Percentiles rank a stretch among this genome's conserved stretches.
Evolutionary conservation across 2,113 vertebrate genomes (phyloP).

Genomic region (Labrus mixtus): DNA sequence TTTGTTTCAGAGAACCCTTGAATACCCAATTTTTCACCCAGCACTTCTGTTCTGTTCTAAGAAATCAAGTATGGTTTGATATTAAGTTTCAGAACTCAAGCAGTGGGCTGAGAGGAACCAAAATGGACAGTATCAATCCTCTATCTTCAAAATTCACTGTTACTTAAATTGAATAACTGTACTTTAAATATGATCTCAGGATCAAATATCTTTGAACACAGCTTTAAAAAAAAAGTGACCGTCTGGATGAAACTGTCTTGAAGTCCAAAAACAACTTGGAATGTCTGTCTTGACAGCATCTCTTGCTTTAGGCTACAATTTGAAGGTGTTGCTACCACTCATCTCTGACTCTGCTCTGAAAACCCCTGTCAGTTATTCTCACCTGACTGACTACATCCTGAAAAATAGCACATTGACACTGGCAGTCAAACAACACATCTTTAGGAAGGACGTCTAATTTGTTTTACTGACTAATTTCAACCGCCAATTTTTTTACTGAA

Average conservation of each 20-base stretch:
- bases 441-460: background rate
- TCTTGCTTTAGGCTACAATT: constrained; percentile 17
- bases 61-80: background rate
- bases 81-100: background rate
- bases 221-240: background rate
- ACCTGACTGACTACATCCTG: background rate
- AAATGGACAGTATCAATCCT: background rate
- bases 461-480: background rate
- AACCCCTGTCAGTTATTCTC: constrained; percentile 5
- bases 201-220: background rate
- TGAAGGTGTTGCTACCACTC: background rate
- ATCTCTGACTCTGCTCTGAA: background rate
- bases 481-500: background rate
- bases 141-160: too few species aligned
- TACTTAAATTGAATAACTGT: too few species aligned
- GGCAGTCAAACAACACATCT: background rate
- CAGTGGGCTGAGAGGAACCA: background rate
- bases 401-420: background rate
- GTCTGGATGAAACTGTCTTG: background rate
- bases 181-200: too few species aligned
- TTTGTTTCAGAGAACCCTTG: background rate
- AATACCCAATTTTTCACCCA: background rate
- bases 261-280: constrained; percentile 2
- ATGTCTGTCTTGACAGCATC: constrained; percentile 3
- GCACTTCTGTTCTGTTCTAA: background rate